Conservation (phyloP, 2,113 vertebrate species). For the Pseudolaguvia tuberculata region DNA sequence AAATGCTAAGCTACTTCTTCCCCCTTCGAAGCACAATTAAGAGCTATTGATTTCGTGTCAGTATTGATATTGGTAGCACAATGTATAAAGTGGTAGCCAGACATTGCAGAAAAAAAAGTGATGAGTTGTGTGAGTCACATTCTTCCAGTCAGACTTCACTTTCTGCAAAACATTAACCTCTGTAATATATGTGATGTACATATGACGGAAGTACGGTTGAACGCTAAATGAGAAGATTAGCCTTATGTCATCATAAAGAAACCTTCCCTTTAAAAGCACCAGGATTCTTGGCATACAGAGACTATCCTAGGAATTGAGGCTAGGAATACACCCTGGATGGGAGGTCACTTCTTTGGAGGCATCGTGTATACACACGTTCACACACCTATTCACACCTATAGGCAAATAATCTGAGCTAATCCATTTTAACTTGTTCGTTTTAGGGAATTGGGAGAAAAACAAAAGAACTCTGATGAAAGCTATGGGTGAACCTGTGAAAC, state of each 20-base stretch:
- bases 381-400: background rate
- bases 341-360: background rate
- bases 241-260: background rate
- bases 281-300: too few relatives aligned
- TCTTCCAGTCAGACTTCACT: background rate
- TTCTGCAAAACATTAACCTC: background rate
- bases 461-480: background rate
- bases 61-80: too few relatives aligned
- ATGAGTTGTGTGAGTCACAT: constrained; percentile 11
- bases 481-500: background rate
- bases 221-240: background rate
- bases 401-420: background rate
- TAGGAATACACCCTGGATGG: constrained; percentile 8
- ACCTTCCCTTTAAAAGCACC: background rate
- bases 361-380: background rate
- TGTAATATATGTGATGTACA: background rate
- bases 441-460: background rate
- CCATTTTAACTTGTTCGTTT: background rate
- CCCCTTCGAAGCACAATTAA: too few relatives aligned
- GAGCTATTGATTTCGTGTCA: background rate
- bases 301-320: background rate
- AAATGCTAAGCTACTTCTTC: too few relatives aligned
- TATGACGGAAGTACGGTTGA: background rate
- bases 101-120: constrained; percentile 2
- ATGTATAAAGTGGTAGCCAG: background rate